phyloP scores from a whole-genome alignment of 2,888 invertebrate genomes.

The Cerceris ruficornis region DNA sequence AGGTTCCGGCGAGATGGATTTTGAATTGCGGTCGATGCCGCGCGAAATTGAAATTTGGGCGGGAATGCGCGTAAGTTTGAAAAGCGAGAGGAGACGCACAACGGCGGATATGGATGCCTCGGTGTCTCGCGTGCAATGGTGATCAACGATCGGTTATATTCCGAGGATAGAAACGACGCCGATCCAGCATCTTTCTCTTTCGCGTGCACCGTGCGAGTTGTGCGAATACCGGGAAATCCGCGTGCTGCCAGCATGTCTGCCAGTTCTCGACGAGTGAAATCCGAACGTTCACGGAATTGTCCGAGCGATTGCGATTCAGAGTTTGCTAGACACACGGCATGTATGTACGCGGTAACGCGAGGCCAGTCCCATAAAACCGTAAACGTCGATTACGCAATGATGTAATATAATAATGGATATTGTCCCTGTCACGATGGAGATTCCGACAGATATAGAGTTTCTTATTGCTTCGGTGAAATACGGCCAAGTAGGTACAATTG shows the following conservation, averaged over 20 bases:
- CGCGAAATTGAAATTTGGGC: too few relatives aligned
- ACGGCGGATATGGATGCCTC: too few relatives aligned
- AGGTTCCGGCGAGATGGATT: too few relatives aligned
- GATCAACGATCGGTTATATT: neutral
- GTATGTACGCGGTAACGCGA: constrained; percentile 27
- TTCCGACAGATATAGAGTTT: constrained; percentile 55
- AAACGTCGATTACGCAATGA: constrained; percentile 64
- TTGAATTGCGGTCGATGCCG: too few relatives aligned
- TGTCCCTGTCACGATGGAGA: constrained; percentile 52
- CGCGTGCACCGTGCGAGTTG: constrained; percentile 31
- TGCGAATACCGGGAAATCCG: constrained; percentile 54
- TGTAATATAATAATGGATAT: constrained; percentile 65
- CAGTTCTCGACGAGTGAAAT: constrained; percentile 40
- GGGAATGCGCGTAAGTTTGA: too few relatives aligned
- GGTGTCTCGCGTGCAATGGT: neutral
- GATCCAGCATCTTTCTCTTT: constrained; percentile 42
- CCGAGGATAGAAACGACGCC: constrained; percentile 4
- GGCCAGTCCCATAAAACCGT: constrained; percentile 57
- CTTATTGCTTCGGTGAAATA: constrained; percentile 36
- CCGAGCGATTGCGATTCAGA: constrained; percentile 49
- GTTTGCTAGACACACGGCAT: constrained; percentile 16
- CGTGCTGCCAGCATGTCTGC: constrained; percentile 70
- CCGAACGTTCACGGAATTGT: constrained; percentile 51
- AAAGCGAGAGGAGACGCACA: too few relatives aligned
- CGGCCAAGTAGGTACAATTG: constrained; percentile 29